These are phyloP conservation scores for Amblyraja radiata DNA, from an alignment of 2,797 vertebrate species.

Conservation along the genomic window DNA sequence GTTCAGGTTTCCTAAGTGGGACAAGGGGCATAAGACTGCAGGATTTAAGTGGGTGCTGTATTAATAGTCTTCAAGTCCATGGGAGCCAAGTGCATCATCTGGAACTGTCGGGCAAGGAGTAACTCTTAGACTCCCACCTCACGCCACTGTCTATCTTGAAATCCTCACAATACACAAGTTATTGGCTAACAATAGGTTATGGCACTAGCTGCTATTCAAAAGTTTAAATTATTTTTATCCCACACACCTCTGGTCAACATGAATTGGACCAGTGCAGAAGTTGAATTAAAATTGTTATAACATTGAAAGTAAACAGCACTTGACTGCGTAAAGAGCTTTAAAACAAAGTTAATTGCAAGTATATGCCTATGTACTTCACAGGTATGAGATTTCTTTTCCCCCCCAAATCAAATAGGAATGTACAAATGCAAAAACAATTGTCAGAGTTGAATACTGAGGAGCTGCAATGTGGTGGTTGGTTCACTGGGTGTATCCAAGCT, in stretches of 20 bases:
- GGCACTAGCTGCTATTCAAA: background rate
- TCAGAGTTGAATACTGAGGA: background rate
- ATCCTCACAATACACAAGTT: background rate
- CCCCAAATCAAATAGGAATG: too few relatives aligned
- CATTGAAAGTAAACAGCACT: background rate
- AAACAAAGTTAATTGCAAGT: background rate
- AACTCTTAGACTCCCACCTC: background rate
- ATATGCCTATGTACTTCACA: background rate
- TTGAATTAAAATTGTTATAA: background rate
- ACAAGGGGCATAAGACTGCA: too few relatives aligned
- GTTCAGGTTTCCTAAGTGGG: too few relatives aligned
- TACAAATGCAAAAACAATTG: background rate
- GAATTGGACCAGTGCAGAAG: constrained; percentile 7
- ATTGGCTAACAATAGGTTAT: background rate
- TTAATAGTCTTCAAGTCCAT: background rate
- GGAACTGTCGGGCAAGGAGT: background rate
- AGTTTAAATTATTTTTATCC: background rate
- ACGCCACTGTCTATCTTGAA: background rate
- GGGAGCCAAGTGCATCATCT: background rate
- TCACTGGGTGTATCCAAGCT: background rate
- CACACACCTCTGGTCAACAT: background rate
- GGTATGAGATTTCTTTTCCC: background rate
- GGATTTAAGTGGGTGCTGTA: background rate
- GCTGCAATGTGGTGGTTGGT: too few relatives aligned
- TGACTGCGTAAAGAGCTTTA: background rate